A percentile compares a stretch with the other conserved stretches of the same genome.
These are phyloP conservation scores for Spisula subtruncata DNA, from an alignment of 2,888 invertebrate species.

Conservation along the genomic window DNA sequence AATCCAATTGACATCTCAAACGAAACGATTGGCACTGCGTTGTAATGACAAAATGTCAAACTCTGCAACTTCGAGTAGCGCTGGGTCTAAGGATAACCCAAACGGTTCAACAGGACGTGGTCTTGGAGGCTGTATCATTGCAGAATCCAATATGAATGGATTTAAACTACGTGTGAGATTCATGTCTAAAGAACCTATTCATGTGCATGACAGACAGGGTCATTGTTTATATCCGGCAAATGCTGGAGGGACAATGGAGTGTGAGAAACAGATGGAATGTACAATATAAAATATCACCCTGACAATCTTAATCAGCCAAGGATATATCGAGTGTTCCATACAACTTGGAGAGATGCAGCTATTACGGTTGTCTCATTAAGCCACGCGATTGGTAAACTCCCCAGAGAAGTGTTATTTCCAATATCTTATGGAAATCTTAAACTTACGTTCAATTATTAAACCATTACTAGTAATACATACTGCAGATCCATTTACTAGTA, in stretches of 20 bases:
- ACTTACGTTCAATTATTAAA: too few species aligned
- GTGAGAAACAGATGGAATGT: conserved; percentile 48
- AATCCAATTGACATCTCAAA: conserved; percentile 29
- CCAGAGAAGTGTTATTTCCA: too few species aligned
- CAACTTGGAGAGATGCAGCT: too few species aligned
- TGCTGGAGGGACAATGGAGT: conserved; percentile 28
- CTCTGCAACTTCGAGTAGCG: conserved; percentile 73
- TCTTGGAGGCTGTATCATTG: conserved; percentile 73
- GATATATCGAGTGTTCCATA: too few species aligned
- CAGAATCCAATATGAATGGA: conserved; percentile 83
- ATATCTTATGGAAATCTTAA: too few species aligned
- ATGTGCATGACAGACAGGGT: conserved; percentile 64
- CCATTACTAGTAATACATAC: too few species aligned
- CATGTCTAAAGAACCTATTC: conserved; percentile 76
- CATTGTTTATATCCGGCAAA: conserved; percentile 59
- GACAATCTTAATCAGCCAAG: too few species aligned
- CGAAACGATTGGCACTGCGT: conserved; percentile 37
- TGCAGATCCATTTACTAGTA: too few species aligned
- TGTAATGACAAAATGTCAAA: conserved; percentile 28
- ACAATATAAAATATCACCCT: conserved; percentile 28
- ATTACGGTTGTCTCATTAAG: too few species aligned
- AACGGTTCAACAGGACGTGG: conserved; percentile 55
- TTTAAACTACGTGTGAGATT: conserved; percentile 82
- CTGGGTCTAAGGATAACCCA: conserved; percentile 65
- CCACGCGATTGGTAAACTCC: too few species aligned